Evolutionary conservation across 2,888 invertebrate species (phyloP).

Genomic region (Xestia rhomboidea): DNA sequence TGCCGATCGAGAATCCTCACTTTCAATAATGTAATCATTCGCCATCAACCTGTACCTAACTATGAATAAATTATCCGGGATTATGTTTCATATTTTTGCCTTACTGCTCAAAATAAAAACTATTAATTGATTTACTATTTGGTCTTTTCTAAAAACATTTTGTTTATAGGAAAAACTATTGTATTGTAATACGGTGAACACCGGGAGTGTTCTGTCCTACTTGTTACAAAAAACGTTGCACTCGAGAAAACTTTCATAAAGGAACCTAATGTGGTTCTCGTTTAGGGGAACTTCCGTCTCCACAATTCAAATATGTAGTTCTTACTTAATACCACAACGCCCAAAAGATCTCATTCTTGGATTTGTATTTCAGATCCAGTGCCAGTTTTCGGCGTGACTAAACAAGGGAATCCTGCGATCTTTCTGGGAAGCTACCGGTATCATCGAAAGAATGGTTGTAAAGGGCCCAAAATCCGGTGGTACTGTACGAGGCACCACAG

Average conservation of each 20-base stretch:
- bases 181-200: too few relatives aligned
- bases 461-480: not conserved
- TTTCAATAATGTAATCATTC: slow-evolving; percentile 22
- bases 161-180: too few relatives aligned
- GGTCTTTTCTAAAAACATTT: not conserved
- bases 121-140: not conserved
- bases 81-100: not conserved
- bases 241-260: too few relatives aligned
- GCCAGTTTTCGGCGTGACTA: not conserved
- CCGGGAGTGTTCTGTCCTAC: too few relatives aligned
- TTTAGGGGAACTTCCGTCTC: not conserved
- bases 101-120: not conserved
- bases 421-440: not conserved
- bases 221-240: too few relatives aligned
- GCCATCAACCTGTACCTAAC: slow-evolving; percentile 37
- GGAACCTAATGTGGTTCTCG: too few relatives aligned
- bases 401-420: not conserved
- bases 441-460: not conserved
- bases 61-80: slow-evolving; percentile 35
- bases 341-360: not conserved
- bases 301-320: not conserved
- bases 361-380: not conserved
- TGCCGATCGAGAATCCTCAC: slow-evolving; percentile 48
- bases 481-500: not conserved
- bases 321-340: not conserved